phyloP scores from a whole-genome alignment of 2,797 vertebrate genomes.

The Eupleurogrammus muticus region DNA sequence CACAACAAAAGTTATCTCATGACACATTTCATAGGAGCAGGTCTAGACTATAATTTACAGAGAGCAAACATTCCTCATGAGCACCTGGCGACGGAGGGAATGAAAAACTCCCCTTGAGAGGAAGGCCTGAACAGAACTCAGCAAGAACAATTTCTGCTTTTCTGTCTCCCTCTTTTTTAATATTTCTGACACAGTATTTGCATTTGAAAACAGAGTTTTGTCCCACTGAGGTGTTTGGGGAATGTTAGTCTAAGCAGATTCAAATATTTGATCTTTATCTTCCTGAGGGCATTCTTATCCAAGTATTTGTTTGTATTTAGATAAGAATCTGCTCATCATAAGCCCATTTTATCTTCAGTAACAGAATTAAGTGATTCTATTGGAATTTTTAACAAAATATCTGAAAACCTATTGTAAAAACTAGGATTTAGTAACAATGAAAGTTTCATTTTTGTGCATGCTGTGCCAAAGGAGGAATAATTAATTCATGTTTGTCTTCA shows the following conservation, averaged over 20 bases:
- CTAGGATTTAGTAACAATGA: neutral
- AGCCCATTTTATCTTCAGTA: slow-evolving; percentile 4
- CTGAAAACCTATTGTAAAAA: neutral
- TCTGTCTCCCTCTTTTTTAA: too few relatives aligned
- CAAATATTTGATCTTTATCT: slow-evolving; percentile 10
- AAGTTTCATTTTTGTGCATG: neutral
- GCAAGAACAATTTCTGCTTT: too few relatives aligned
- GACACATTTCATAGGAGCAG: too few relatives aligned
- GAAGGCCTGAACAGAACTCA: too few relatives aligned
- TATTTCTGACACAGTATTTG: slow-evolving; percentile 14
- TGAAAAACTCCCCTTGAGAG: too few relatives aligned
- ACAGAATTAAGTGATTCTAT: neutral
- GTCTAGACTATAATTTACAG: too few relatives aligned
- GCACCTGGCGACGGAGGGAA: too few relatives aligned
- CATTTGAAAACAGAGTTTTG: neutral
- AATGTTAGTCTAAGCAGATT: slow-evolving; percentile 5
- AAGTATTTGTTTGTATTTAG: neutral
- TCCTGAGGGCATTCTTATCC: neutral
- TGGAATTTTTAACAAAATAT: neutral
- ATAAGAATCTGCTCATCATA: neutral
- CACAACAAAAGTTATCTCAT: too few relatives aligned
- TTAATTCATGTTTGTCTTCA: neutral
- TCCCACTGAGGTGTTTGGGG: neutral
- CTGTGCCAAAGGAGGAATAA: neutral
- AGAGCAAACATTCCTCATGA: too few relatives aligned